A percentile compares a stretch with the other conserved stretches of the same genome.
Conservation (phyloP, 2,797 vertebrate genomes). For the Yasuhikotakia modesta region DNA sequence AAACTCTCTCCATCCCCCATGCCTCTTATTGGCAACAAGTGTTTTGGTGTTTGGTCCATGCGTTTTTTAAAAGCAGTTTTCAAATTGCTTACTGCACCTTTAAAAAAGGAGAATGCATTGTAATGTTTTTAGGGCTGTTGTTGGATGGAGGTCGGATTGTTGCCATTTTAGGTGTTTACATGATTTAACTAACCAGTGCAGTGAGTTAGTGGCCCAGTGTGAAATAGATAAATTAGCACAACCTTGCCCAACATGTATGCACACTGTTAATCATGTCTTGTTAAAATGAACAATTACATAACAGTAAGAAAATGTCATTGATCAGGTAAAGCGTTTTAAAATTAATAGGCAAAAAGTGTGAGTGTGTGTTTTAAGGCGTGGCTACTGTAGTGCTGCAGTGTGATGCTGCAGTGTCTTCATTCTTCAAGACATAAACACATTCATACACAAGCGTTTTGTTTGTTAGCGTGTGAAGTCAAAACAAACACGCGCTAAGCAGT, state of each 20-base stretch:
- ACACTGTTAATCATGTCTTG: not conserved
- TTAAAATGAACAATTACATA: not conserved
- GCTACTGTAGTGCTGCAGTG: slow-evolving; percentile 65
- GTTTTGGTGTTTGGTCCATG: no score
- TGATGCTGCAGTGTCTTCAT: slow-evolving; percentile 64
- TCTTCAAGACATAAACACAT: slow-evolving; percentile 14
- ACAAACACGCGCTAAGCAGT: slow-evolving; percentile 57
- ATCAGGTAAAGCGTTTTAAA: slow-evolving; percentile 2
- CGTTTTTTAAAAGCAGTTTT: no score
- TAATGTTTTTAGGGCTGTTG: no score
- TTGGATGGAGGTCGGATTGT: no score
- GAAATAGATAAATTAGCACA: not conserved
- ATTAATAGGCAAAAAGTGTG: not conserved
- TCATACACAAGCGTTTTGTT: slow-evolving; percentile 58
- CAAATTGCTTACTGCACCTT: no score
- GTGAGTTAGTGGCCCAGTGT: not conserved
- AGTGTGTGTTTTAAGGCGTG: slow-evolving; percentile 64
- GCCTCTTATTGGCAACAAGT: no score
- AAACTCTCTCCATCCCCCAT: no score
- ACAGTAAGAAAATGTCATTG: not conserved
- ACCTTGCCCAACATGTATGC: not conserved
- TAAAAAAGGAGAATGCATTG: no score
- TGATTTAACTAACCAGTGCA: not conserved
- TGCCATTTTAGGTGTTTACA: no score
- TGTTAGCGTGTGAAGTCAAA: slow-evolving; percentile 67